phyloP scores from a whole-genome alignment of 2,113 vertebrate genomes.

The Tiliqua scincoides region DNA sequence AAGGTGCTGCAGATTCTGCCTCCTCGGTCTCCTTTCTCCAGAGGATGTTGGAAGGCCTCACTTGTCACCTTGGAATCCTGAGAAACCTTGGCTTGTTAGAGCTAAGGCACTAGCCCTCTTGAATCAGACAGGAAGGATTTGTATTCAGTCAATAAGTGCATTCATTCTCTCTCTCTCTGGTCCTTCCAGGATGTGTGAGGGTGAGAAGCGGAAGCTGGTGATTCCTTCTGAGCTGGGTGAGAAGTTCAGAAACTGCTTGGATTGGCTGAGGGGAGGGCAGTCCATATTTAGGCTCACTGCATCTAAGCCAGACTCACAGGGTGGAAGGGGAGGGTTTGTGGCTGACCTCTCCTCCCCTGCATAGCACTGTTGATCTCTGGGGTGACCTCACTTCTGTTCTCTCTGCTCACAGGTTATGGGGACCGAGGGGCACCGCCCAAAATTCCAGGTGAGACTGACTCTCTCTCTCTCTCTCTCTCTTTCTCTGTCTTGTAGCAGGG shows the following conservation, averaged over 20 bases:
- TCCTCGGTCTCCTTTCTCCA: neutral
- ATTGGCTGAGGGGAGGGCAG: too few species aligned
- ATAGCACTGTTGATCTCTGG: neutral
- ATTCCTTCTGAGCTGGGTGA: slow-evolving; percentile 90
- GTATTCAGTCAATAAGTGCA: neutral
- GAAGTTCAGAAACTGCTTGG: slow-evolving; percentile 13
- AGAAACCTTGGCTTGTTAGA: neutral
- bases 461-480: too few species aligned
- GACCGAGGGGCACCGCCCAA: slow-evolving; percentile 91
- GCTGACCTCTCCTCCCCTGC: neutral
- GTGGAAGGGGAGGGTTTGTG: too few species aligned
- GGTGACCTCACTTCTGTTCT: slow-evolving; percentile 11
- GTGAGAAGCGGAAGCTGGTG: slow-evolving; percentile 92
- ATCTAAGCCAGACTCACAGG: too few species aligned
- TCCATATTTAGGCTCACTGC: rapidly evolving
- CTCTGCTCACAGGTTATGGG: slow-evolving; percentile 80
- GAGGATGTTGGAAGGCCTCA: neutral
- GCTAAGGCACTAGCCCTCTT: neutral
- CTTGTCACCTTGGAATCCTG: neutral
- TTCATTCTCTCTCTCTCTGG: neutral
- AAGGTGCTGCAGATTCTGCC: too few species aligned
- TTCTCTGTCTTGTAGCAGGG: too few species aligned
- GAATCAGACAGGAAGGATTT: neutral
- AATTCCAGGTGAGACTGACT: slow-evolving; percentile 81
- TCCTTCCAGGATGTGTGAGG: slow-evolving; percentile 86